Evolutionary conservation across 2,888 invertebrate genomes (phyloP), one percentile per base, ranked within the genome.

Genomic region (Campaea margaritaria): DNA sequence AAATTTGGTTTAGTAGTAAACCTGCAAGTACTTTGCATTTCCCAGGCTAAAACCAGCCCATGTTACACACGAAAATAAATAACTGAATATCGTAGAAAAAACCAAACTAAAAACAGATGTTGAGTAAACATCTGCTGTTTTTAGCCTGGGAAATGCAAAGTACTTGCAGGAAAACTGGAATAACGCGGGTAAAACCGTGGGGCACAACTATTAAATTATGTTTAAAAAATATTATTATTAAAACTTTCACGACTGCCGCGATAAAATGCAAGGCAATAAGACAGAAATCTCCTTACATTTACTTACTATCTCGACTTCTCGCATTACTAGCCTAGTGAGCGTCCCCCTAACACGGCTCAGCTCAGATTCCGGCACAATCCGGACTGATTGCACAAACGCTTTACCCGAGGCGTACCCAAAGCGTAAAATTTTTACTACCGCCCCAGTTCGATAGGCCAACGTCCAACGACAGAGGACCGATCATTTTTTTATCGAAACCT

Each of bases 371-470:
- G 74, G 70, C 78, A 86, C 88, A 88, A 89, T 88, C 85, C 85
- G 66, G 71, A 74, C 83, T 89, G 89, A 89, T 90, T 90, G 89
- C 87, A 84, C 84, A 88, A 87, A 85, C 85, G 85, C 74, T 86
- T 82, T 83, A 79, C 72, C 78, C 73, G 73, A 77, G 79, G 78
- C 80, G 82, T 82, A 77, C 73, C 78, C 73, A 72, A 76, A 79
- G 79, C 81, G 83, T 83, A 78, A 82, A 87, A 79, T 81, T 85
- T 87, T 86, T 82, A 82, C 78, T 74, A 65, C 76, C 79, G 66
- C 74, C 75, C 78, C 75, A 66, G 67, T 67, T 53, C 76, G 71
- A 77, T 75, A 72, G 75, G 59, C 67, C 69, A 75, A 69, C 69
- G 73, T 75, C 70, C 67, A 69, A 59, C 68, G 72, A 70, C 65